A percentile compares a stretch with the other conserved stretches of the same genome.
phyloP scores from a whole-genome alignment of 2,797 vertebrate genomes.

The Sebastes goodei region DNA sequence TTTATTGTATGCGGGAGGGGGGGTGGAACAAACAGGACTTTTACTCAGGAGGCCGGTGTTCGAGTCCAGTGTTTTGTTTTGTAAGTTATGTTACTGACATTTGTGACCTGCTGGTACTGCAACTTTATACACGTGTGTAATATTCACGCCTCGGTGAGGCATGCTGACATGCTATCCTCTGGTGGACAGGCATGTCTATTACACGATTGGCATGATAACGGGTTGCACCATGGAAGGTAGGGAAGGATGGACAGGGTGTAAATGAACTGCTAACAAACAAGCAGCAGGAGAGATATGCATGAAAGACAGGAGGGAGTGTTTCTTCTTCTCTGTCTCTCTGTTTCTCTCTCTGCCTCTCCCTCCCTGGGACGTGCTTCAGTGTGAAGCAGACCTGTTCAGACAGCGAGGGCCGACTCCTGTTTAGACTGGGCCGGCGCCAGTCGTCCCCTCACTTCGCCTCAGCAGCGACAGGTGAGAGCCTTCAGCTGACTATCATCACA shows the following conservation, averaged over 20 bases:
- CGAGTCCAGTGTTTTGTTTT: too few species aligned
- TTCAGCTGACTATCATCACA: slow-evolving; percentile 76
- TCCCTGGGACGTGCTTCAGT: slow-evolving; percentile 21
- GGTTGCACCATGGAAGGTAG: neutral
- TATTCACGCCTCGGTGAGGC: neutral
- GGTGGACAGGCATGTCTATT: neutral
- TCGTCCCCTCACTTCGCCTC: slow-evolving; percentile 58
- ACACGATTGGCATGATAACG: neutral
- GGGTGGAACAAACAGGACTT: neutral
- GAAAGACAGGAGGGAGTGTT: slow-evolving; percentile 3
- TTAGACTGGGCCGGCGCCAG: slow-evolving; percentile 83
- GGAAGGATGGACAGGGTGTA: neutral
- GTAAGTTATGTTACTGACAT: too few species aligned
- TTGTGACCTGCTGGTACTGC: neutral
- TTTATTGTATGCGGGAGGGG: neutral
- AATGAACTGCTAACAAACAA: slow-evolving; percentile 11
- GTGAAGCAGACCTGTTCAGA: slow-evolving; percentile 76
- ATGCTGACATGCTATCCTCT: neutral
- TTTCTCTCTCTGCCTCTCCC: neutral
- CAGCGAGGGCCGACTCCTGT: slow-evolving; percentile 72
- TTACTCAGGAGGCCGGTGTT: neutral
- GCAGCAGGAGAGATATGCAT: neutral
- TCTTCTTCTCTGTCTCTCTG: slow-evolving; percentile 22
- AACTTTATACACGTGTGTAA: neutral
- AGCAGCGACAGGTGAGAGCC: slow-evolving; percentile 77